Conservation (phyloP, 2,888 invertebrate genomes). For the Mesochorus sp. region DNA sequence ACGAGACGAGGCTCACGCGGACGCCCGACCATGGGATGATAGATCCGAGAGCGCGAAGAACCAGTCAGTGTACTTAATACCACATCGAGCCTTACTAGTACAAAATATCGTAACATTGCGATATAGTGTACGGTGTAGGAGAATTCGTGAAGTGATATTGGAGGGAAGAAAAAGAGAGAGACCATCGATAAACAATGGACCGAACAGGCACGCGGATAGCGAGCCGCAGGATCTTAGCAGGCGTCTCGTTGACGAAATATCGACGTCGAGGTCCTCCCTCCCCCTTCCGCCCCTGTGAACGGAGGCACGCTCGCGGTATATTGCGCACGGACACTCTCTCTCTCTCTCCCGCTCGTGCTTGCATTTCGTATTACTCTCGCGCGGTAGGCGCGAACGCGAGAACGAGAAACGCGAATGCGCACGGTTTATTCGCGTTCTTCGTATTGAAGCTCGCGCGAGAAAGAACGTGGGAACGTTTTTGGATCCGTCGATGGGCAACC, state of each 20-base stretch:
- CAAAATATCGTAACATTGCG: constrained; percentile 15
- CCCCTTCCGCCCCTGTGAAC: constrained; percentile 22
- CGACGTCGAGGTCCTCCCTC: constrained; percentile 58
- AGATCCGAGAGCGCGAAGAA: constrained; percentile 41
- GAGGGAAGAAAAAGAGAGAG: constrained; percentile 21
- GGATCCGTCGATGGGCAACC: constrained; percentile 60
- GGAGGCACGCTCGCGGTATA: constrained; percentile 52
- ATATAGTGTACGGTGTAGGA: background rate
- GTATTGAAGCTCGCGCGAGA: constrained; percentile 42
- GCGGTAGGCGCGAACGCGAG: constrained; percentile 55
- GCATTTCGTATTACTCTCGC: constrained; percentile 20
- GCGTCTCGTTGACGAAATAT: constrained; percentile 64
- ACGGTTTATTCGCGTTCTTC: constrained; percentile 53
- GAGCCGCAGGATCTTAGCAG: constrained; percentile 65
- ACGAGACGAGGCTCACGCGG: constrained; percentile 52
- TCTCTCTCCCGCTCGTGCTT: constrained; percentile 18
- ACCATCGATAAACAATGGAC: constrained; percentile 62
- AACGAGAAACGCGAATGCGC: constrained; percentile 69
- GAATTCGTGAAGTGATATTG: constrained; percentile 10
- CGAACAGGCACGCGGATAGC: constrained; percentile 40
- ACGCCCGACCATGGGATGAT: constrained; percentile 52
- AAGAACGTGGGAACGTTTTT: constrained; percentile 66
- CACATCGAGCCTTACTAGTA: background rate
- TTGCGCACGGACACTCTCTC: constrained; percentile 29
- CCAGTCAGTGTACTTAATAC: constrained; percentile 44